These are phyloP conservation scores for Parotia lawesii DNA, from an alignment of 2,113 vertebrate genomes.

Conservation along the genomic window DNA sequence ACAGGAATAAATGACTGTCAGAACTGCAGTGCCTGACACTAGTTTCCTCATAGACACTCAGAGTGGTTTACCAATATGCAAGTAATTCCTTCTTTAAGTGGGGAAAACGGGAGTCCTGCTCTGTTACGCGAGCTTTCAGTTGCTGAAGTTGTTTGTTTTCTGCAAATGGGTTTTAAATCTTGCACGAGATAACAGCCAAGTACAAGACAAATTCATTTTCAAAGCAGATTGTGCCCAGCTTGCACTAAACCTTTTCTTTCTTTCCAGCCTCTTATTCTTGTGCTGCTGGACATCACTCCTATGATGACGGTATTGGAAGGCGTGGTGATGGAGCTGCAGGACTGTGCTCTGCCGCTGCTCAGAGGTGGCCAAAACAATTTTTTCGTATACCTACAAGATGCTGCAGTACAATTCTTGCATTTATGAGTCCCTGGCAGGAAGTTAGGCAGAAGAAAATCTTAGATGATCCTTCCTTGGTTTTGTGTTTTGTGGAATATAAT, in stretches of 20 bases:
- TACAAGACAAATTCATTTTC: not conserved
- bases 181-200: not conserved
- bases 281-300: slow-evolving; percentile 89
- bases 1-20: not conserved
- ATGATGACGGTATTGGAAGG: slow-evolving; percentile 94
- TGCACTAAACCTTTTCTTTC: not conserved
- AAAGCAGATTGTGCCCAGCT: not conserved
- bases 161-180: not conserved
- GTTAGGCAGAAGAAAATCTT: not conserved
- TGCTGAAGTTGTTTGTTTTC: not conserved
- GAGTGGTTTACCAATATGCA: not conserved
- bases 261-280: slow-evolving; percentile 84
- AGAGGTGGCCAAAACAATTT: slow-evolving; percentile 74
- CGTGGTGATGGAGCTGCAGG: slow-evolving; percentile 97
- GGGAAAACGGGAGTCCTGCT: not conserved
- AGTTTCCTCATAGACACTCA: not conserved
- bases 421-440: not conserved
- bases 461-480: not conserved
- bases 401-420: not conserved
- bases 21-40: not conserved
- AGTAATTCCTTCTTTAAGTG: not conserved
- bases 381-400: not conserved
- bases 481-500: not conserved
- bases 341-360: slow-evolving; percentile 91
- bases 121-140: not conserved